phyloP scores from a whole-genome alignment of 2,888 invertebrate species.

The Parnassius smintheus region DNA sequence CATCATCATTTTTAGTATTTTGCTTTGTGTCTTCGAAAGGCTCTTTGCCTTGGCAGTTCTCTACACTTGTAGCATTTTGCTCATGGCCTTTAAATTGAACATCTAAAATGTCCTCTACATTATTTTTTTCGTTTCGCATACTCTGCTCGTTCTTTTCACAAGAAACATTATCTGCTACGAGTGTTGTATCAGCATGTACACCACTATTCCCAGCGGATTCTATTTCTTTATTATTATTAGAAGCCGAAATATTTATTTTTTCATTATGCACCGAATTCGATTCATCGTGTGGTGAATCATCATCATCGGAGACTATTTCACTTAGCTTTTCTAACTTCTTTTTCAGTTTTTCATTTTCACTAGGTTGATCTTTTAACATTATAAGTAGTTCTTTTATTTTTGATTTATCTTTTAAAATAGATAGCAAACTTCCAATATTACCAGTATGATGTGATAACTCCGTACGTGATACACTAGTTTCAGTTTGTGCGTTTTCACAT shows the following conservation, averaged over 20 bases:
- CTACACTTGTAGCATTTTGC: no score
- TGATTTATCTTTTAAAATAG: conserved; percentile 69
- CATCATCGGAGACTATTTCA: conserved; percentile 78
- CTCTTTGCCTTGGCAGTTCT: no score
- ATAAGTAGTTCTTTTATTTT: conserved; percentile 73
- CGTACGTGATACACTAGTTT: conserved; percentile 36
- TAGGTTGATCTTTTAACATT: conserved; percentile 61
- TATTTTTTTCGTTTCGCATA: no score
- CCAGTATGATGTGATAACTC: conserved; percentile 40
- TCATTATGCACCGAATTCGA: conserved; percentile 10
- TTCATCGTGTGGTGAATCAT: conserved; percentile 37
- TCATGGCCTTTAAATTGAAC: no score
- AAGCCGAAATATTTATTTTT: neutral
- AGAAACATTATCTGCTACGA: no score
- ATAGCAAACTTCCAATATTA: conserved; percentile 58
- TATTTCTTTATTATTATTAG: neutral
- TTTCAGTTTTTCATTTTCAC: conserved; percentile 74
- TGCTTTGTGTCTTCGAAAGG: neutral
- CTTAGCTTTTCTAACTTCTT: conserved; percentile 81
- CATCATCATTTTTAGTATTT: conserved; percentile 11
- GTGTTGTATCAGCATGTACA: no score
- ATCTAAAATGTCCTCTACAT: no score
- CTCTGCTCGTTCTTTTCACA: no score
- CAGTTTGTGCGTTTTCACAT: conserved; percentile 33
- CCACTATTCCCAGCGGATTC: no score